Conservation (phyloP, 2,888 invertebrate species). For the Pogonocherus hispidulus region DNA sequence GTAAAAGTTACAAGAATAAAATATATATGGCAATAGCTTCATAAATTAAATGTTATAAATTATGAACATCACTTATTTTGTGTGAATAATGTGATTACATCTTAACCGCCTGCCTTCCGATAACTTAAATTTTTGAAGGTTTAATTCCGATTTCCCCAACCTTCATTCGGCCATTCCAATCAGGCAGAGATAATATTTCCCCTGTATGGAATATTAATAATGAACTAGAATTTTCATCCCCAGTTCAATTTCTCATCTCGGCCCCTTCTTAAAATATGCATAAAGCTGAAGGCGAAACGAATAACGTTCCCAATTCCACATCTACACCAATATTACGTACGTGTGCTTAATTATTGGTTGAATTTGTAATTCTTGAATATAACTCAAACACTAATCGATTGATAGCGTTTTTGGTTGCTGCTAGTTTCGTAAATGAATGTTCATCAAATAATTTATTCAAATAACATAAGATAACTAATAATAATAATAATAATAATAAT, state of each 20-base stretch:
- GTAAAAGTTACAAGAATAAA: too few species aligned
- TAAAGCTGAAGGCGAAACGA: constrained; percentile 10
- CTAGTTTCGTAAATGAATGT: too few species aligned
- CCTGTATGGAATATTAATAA: constrained; percentile 35
- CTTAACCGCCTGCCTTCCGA: not conserved
- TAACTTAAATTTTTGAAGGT: not conserved
- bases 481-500: too few species aligned
- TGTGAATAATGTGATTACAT: not conserved
- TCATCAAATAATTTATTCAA: too few species aligned
- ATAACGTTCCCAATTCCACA: constrained; percentile 18
- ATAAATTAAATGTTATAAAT: too few species aligned
- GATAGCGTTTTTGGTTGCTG: too few species aligned
- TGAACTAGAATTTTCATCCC: constrained; percentile 26
- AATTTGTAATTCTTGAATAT: not conserved
- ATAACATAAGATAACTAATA: too few species aligned
- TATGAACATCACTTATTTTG: not conserved
- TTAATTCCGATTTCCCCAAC: constrained; percentile 6
- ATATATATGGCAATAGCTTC: too few species aligned
- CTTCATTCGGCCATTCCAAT: constrained; percentile 13
- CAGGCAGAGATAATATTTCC: constrained; percentile 31
- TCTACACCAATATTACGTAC: constrained; percentile 6
- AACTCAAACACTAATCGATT: too few species aligned
- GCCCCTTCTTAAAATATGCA: constrained; percentile 30
- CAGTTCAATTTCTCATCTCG: constrained; percentile 30
- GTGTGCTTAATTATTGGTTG: constrained; percentile 10